Evolutionary conservation across 1,140 invertebrate genomes (phyloP).

Genomic region (Drosophila erecta): DNA sequence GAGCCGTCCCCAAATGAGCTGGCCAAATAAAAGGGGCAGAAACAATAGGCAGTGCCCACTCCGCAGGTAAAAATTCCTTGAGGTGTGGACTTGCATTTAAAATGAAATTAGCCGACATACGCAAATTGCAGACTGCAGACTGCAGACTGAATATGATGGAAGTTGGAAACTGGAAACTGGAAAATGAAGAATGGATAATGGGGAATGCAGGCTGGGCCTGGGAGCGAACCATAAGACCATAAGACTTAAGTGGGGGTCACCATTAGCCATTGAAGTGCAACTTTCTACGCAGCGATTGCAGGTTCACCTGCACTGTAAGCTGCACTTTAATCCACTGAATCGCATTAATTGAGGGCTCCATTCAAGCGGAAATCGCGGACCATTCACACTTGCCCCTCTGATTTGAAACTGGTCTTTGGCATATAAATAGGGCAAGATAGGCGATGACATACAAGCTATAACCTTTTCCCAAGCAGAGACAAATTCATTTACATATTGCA

Average conservation of each 20-base stretch:
- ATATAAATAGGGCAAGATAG: neutral
- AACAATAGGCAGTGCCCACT: slow-evolving; percentile 8
- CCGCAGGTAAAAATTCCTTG: neutral
- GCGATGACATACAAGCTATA: neutral
- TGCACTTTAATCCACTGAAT: slow-evolving; percentile 1
- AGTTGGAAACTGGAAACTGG: neutral
- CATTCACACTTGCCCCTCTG: slow-evolving; percentile 6
- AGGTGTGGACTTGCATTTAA: slow-evolving; percentile 62
- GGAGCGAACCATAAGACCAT: neutral
- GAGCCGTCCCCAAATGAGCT: slow-evolving; percentile 17
- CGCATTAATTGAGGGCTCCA: slow-evolving; percentile 4
- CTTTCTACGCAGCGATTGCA: slow-evolving; percentile 24
- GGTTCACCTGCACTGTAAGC: slow-evolving; percentile 13
- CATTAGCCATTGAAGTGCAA: slow-evolving; percentile 7
- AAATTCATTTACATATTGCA: neutral
- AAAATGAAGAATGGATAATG: slow-evolving; percentile 6
- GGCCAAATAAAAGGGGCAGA: slow-evolving; percentile 2
- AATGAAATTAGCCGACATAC: slow-evolving; percentile 73
- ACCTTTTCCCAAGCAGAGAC: neutral
- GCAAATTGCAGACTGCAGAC: slow-evolving; percentile 60
- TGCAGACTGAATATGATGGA: slow-evolving; percentile 21
- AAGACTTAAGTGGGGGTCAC: slow-evolving; percentile 24
- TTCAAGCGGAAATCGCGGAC: slow-evolving; percentile 5
- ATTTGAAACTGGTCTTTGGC: neutral
- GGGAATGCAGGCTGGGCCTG: slow-evolving; percentile 26